phyloP scores from a whole-genome alignment of 2,797 vertebrate species.

The Prionace glauca region DNA sequence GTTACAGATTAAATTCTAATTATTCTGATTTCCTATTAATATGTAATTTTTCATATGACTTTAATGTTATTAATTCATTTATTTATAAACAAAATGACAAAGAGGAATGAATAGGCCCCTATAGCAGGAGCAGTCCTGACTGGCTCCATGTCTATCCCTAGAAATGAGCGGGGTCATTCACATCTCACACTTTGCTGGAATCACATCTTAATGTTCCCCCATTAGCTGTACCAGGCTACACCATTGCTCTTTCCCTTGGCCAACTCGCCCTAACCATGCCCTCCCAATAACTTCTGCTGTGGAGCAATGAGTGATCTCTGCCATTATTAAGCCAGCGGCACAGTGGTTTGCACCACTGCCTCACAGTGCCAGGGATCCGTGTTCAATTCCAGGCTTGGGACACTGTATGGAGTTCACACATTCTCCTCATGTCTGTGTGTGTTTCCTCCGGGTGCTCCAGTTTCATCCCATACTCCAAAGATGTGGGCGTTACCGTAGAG shows the following conservation, averaged over 20 bases:
- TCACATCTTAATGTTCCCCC: background rate
- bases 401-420: too few relatives aligned
- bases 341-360: too few relatives aligned
- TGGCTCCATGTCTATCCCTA: background rate
- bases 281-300: background rate
- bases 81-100: background rate
- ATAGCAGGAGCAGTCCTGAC: background rate
- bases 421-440: too few relatives aligned
- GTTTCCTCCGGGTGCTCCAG: too few relatives aligned
- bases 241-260: background rate
- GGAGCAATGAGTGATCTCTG: background rate
- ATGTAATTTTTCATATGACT: background rate
- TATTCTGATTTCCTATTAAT: slow-evolving; percentile 16
- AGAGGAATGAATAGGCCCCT: background rate
- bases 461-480: too few relatives aligned
- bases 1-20: background rate
- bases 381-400: too few relatives aligned
- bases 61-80: background rate
- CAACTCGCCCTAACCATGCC: background rate
- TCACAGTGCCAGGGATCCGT: too few relatives aligned
- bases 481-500: too few relatives aligned
- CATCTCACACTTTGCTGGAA: background rate
- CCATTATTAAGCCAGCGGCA: background rate
- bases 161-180: background rate
- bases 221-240: background rate